Base-by-base conservation (phyloP, 1,140 invertebrate species). In the Archivesica marissinica region DNA sequence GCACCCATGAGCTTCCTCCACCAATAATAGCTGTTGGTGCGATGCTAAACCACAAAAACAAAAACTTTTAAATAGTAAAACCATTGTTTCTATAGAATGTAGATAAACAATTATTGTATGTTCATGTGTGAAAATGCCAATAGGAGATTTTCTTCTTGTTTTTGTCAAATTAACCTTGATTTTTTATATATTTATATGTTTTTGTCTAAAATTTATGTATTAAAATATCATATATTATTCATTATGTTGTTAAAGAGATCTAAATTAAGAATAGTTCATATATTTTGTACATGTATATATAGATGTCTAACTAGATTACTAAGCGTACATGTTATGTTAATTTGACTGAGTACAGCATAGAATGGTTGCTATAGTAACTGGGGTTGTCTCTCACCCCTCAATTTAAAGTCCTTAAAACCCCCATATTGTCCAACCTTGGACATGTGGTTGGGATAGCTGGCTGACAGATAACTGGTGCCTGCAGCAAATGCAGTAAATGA, bases 211-310 rank as follows among this genome's bases (percentile, higher is more conserved):
- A n/a, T 11, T n/a, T 52, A 23, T 52, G 17, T 59, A 2, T 64
- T 35, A 33, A 25, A 11, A 15, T 64, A 64, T 64, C 30, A 64
- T 35, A 52, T 52, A 52, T n/a, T 64, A 25, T 35, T 64, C 28
- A 64, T 7, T 28, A 35, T 64, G 59, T 64, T 64, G 59, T 64
- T 64, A 35, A 64, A 7, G 59, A 64, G 30, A 35, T 64, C 59
- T 64, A 64, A 64, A 64, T 35, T 64, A 35, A 64, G 4, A 64
- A 7, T 35, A 64, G 59, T 20, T 17, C 38, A 64, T 64, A 64
- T 64, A 64, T 64, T 64, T 64, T 64, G 59, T 64, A 64, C 30
- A 64, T 64, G 59, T 64, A 64, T 9, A 64, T 64, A 64, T 33
- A n/a, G n/a, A n/a, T n/a, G n/a, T n/a, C n/a, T n/a, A n/a, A n/a